These are phyloP conservation scores for Drosophila baimaii DNA, from an alignment of 1,140 invertebrate species.

Conservation along the genomic window DNA sequence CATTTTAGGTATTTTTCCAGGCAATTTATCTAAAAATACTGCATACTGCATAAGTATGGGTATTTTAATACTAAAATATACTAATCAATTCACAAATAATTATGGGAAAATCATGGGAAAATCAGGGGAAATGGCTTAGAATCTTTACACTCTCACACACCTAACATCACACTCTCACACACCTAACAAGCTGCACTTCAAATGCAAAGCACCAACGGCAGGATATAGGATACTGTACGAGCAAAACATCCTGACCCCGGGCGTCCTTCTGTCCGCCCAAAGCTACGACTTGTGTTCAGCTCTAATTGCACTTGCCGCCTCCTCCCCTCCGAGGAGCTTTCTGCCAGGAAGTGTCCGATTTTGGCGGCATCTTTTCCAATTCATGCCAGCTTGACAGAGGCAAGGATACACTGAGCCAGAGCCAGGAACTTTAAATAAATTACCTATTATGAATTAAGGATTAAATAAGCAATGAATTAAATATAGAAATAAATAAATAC, in stretches of 20 bases:
- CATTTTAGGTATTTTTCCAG: not conserved
- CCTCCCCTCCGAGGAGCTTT: not conserved
- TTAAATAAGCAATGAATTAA: no score
- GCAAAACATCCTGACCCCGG: constrained; percentile 3
- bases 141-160: not conserved
- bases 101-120: not conserved
- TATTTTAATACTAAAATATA: no score
- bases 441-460: no score
- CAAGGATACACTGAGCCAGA: no score
- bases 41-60: no score
- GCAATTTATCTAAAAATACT: no score
- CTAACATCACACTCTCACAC: not conserved
- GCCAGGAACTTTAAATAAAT: no score
- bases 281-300: constrained; percentile 53
- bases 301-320: constrained; percentile 58
- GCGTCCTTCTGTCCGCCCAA: no score
- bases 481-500: not conserved
- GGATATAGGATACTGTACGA: constrained; percentile 2
- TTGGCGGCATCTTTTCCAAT: no score
- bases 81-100: no score
- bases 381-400: no score
- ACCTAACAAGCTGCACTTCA: constrained; percentile 39
- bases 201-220: constrained; percentile 23
- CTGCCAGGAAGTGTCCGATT: constrained; percentile 15
- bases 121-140: not conserved